Evolutionary conservation across 2,888 invertebrate species (phyloP), one percentile per base, ranked within the genome.

Genomic region (Hemaris fuciformis): DNA sequence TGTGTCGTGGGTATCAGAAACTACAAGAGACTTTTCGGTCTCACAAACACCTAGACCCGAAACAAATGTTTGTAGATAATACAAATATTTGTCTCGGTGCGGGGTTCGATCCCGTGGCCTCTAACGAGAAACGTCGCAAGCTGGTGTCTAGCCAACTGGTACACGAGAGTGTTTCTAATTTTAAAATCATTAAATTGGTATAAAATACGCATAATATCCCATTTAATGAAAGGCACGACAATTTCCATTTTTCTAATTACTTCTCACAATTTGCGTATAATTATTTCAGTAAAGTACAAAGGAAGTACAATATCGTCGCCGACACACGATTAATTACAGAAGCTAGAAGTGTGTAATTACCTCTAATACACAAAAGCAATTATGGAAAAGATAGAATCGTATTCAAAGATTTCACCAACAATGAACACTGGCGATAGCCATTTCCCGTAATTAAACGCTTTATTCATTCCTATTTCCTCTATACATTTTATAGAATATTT

Each of bases 401-500:
- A 53, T 53, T 53, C 48, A 53, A 53, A 27, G 48, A 53, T 27
- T 53, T 27, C 15, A 53, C 27, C 27, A 53, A 53, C 48, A 53
- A 53, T 27, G 27, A 27, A 53, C 48, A 53, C 18, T 53, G 31
- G 53, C 53, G 31, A 53, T 18, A 53, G 53, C 18, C 31, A 31
- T 53, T 53, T 53, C 18, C 53, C 18, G 31, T 53, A 53, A 53
- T 31, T 53, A 53, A 31, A 53, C 27, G 53, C 31, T 31, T 53
- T 53, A 53, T 53, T 53, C 53, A 53, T 53, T 46, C 27, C 53
- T 53, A 53, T 53, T 53, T 53, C 53, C 27, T 31, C 18, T 18
- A 53, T 31, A 27, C 27, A 53, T 53, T 48, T 48, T 46, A 46
- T 46, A 46, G 45, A 22, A 46, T 22, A 46, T 23, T 45, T n/a